A percentile compares a stretch with the other conserved stretches of the same genome.
Evolutionary conservation across 2,888 invertebrate genomes (phyloP).

Genomic region (Rhorus exstirpatorius): DNA sequence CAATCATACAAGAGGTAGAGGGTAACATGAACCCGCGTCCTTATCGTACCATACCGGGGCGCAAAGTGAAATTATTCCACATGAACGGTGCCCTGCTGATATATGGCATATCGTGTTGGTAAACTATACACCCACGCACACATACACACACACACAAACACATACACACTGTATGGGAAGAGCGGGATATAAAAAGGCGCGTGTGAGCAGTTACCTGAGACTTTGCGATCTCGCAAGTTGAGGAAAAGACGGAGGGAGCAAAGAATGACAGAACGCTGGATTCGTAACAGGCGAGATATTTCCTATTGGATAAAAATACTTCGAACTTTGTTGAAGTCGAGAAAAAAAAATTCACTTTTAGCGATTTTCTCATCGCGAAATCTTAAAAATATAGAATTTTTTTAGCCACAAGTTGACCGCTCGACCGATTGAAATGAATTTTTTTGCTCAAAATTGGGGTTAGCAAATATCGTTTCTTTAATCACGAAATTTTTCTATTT

Average conservation of each 20-base stretch:
- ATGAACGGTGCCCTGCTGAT: slow-evolving; percentile 79
- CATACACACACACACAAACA: too few species aligned
- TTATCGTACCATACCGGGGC: slow-evolving; percentile 76
- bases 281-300: neutral
- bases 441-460: too few species aligned
- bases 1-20: slow-evolving; percentile 79
- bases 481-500: too few species aligned
- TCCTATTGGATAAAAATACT: neutral
- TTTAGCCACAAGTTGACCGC: too few species aligned
- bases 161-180: too few species aligned
- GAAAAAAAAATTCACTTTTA: neutral
- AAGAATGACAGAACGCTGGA: neutral
- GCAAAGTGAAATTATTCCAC: slow-evolving; percentile 85
- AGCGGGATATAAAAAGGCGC: slow-evolving; percentile 15
- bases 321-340: neutral
- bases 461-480: too few species aligned
- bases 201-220: slow-evolving; percentile 8
- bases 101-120: slow-evolving; percentile 53
- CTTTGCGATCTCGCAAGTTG: slow-evolving; percentile 1
- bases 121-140: slow-evolving; percentile 16
- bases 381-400: too few species aligned
- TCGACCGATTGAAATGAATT: too few species aligned
- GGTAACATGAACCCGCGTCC: slow-evolving; percentile 81
- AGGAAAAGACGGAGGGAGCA: slow-evolving; percentile 29
- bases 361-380: neutral